A percentile compares a stretch with the other conserved stretches of the same genome.
Conservation (phyloP, 2,113 vertebrate species). For the Mus musculus region GRCm39 chr1:83741501-83742000, state of each 20-base stretch:
- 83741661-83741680: neutral
- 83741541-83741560: neutral
- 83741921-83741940: neutral
- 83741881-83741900: neutral
- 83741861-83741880: neutral
- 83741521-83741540: neutral
- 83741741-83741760: neutral
- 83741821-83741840: neutral
- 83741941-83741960: neutral
- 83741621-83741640: slow-evolving; percentile 15
- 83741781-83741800: neutral
- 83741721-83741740: neutral
- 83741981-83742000: neutral
- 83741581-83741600: neutral
- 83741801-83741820: neutral
- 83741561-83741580: neutral
- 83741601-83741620: neutral
- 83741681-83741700: neutral
- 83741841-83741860: neutral
- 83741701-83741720: neutral
- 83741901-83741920: rapidly evolving
- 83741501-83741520: neutral
- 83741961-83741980: neutral
- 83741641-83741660: neutral
- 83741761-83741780: neutral